Evolutionary conservation across 2,888 invertebrate genomes (phyloP).

Genomic region (Cheilosia variabilis): DNA sequence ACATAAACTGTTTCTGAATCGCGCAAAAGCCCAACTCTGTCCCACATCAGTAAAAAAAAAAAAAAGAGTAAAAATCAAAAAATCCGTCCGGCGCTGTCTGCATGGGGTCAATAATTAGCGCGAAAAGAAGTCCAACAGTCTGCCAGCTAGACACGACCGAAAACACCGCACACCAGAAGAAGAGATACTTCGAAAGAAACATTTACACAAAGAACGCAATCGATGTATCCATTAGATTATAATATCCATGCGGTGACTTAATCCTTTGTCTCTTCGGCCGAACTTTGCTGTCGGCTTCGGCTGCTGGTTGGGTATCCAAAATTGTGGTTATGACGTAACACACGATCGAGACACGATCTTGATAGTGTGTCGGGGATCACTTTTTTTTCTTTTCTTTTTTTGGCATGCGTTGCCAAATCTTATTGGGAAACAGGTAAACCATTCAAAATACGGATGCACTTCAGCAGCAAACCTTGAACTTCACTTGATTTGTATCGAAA

Average conservation of each 20-base stretch:
- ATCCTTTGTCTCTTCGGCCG: slow-evolving; percentile 63
- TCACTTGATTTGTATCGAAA: slow-evolving; percentile 55
- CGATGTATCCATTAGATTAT: slow-evolving; percentile 69
- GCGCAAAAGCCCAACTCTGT: slow-evolving; percentile 29
- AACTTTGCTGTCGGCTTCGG: slow-evolving; percentile 23
- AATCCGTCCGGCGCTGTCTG: slow-evolving; percentile 27
- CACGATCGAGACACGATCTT: slow-evolving; percentile 62
- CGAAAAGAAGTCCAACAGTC: slow-evolving; percentile 35
- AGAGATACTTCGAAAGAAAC: background rate
- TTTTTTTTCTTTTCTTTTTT: slow-evolving; percentile 28
- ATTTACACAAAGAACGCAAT: slow-evolving; percentile 58
- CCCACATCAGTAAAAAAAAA: slow-evolving; percentile 17
- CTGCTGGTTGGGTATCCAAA: slow-evolving; percentile 53
- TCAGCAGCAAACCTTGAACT: slow-evolving; percentile 63
- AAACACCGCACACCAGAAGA: slow-evolving; percentile 13
- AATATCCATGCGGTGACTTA: slow-evolving; percentile 68
- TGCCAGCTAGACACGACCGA: slow-evolving; percentile 21
- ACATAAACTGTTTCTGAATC: slow-evolving; percentile 27
- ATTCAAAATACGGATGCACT: slow-evolving; percentile 35
- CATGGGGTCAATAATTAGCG: slow-evolving; percentile 63
- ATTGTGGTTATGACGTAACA: slow-evolving; percentile 69
- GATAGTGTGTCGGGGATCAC: slow-evolving; percentile 61
- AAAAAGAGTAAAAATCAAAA: slow-evolving; percentile 7
- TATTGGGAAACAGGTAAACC: slow-evolving; percentile 28
- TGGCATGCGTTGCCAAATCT: background rate